Evolutionary conservation across 2,113 vertebrate species (phyloP), one percentile per base, ranked within the genome.

Genomic region (Micronisus gabar): DNA sequence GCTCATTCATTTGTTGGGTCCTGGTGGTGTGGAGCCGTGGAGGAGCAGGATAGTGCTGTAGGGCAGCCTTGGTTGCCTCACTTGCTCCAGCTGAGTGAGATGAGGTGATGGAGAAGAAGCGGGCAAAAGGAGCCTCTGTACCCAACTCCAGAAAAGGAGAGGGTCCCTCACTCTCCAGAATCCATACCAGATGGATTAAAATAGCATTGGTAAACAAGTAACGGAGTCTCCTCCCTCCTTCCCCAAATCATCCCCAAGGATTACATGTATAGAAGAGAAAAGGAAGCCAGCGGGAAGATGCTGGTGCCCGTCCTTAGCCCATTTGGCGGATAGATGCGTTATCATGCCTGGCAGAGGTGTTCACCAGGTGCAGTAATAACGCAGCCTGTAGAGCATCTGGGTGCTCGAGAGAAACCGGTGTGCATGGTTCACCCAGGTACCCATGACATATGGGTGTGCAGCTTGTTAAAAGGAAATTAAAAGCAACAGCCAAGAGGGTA

Each of bases 1-100:
- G n/a, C 47, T 81, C 20, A 14, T 65, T 87, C 40, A 9, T 63
- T 61, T 63, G 12, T 27, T 75, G 48, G 21, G 40, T 47, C 0
- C 0, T 32, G 73, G 9, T 48, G 66, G 3, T 8, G 0, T 47
- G 62, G 47, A 76, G 82, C 17, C 5, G 0, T 7, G 15, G 62
- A 65, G 29, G 15, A 87, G 62, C 76, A 89, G 34, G 20, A 83
- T 58, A 76, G 34, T 0, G 1, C 17, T 63, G 40, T 15, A 76
- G 40, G 15, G 30, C 43, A 63, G 47, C 41, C 21, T 90, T 15
- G 8, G 32, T 63, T 1, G 1, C 40, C 68, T 65, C 0, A 0
- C 23, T 41, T 65, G 26, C 43, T 86, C 48, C 43, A 50, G 12
- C 43, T 52, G 58, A 75, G 52, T 13, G 48, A 68, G 25, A 48